Conservation (phyloP, 2,113 vertebrate genomes). For the Oncorhynchus tshawytscha region DNA sequence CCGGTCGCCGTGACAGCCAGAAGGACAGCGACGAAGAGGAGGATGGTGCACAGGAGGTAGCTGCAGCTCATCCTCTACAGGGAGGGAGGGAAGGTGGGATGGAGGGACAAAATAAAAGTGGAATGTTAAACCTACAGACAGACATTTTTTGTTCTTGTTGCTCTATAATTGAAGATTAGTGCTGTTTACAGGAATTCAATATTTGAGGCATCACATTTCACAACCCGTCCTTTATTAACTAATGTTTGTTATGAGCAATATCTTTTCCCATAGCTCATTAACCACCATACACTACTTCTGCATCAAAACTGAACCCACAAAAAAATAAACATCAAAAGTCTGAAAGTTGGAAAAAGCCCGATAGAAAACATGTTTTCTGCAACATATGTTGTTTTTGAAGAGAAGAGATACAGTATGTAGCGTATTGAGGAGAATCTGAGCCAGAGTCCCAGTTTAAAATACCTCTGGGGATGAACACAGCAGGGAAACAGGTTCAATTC, state of each 20-base stretch:
- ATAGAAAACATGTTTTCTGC: neutral
- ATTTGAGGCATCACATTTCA: too few species aligned
- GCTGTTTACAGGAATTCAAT: too few species aligned
- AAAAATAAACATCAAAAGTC: too few species aligned
- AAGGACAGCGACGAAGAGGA: constrained; percentile 89
- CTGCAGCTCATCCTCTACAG: constrained; percentile 88
- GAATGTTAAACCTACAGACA: constrained; percentile 8
- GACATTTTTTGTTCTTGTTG: too few species aligned
- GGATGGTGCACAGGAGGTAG: constrained; percentile 87
- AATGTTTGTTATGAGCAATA: too few species aligned
- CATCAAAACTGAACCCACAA: too few species aligned
- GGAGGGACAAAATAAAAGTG: constrained; percentile 6
- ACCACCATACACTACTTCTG: too few species aligned
- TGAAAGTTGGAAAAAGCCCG: too few species aligned
- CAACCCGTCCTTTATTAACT: too few species aligned
- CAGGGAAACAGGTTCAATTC: neutral
- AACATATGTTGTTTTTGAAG: neutral
- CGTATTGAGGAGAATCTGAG: neutral
- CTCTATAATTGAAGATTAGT: too few species aligned
- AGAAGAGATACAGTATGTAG: too few species aligned
- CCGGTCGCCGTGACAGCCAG: constrained; percentile 88
- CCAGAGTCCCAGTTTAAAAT: neutral
- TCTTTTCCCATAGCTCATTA: too few species aligned
- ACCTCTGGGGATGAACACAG: neutral
- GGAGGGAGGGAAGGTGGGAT: neutral